Percentiles rank a stretch among this genome's conserved stretches.
These are phyloP conservation scores for Drosophila tripunctata DNA, from an alignment of 2,888 invertebrate species.

Conservation along the genomic window DNA sequence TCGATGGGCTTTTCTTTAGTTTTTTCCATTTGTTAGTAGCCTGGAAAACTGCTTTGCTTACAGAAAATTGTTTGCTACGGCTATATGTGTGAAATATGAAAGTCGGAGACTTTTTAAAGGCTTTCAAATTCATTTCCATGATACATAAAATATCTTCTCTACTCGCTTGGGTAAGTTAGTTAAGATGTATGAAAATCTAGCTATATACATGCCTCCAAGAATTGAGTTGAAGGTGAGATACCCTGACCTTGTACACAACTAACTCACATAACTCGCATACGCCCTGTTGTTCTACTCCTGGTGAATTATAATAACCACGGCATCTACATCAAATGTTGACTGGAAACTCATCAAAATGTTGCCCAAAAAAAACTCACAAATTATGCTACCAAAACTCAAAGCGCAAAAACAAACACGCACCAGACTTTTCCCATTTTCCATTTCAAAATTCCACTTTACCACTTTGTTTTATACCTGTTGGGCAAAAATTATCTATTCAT, in stretches of 20 bases:
- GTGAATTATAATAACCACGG: slow-evolving; percentile 2
- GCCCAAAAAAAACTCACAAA: slow-evolving; percentile 8
- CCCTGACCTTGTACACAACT: too few species aligned
- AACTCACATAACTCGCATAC: background rate
- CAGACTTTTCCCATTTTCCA: background rate
- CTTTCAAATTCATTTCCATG: slow-evolving; percentile 10
- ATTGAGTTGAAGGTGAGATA: background rate
- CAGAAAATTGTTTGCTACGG: background rate
- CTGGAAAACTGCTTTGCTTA: slow-evolving; percentile 28
- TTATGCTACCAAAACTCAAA: slow-evolving; percentile 18
- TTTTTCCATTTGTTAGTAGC: slow-evolving; percentile 5
- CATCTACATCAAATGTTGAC: background rate
- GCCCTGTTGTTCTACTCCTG: background rate
- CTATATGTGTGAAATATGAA: background rate
- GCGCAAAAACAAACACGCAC: background rate
- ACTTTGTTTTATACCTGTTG: slow-evolving; percentile 3
- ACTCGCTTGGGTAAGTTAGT: background rate
- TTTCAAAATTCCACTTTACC: background rate
- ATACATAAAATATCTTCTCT: background rate
- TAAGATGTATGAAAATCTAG: background rate
- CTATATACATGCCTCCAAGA: background rate
- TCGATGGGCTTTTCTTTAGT: slow-evolving; percentile 46
- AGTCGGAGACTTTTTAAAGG: background rate
- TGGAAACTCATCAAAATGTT: slow-evolving; percentile 3
- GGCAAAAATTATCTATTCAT: slow-evolving; percentile 12